These are phyloP conservation scores for Sturmia bella DNA, from an alignment of 2,888 invertebrate genomes.

Conservation along the genomic window DNA sequence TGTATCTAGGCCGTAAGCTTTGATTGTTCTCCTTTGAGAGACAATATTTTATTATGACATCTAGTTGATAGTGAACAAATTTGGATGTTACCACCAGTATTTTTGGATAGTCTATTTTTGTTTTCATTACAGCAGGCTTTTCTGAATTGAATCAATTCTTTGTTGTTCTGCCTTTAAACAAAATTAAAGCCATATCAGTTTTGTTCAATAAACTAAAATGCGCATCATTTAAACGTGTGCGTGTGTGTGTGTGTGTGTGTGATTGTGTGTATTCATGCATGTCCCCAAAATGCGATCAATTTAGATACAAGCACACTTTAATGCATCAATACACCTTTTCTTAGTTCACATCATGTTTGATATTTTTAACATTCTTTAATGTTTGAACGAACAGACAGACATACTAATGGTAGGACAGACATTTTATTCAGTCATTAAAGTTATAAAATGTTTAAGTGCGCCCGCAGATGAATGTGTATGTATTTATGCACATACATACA, in stretches of 20 bases:
- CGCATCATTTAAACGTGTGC: background rate
- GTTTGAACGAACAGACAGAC: slow-evolving; percentile 25
- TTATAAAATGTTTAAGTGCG: slow-evolving; percentile 30
- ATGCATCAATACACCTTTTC: slow-evolving; percentile 67
- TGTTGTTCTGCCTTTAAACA: background rate
- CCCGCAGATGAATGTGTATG: background rate
- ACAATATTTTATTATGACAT: too few relatives aligned
- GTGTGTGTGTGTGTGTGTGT: background rate
- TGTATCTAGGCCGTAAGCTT: too few relatives aligned
- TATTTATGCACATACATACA: too few relatives aligned
- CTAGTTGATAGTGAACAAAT: too few relatives aligned
- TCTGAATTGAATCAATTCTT: background rate
- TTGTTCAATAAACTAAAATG: slow-evolving; percentile 18
- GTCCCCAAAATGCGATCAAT: slow-evolving; percentile 71
- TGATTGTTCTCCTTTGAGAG: too few relatives aligned
- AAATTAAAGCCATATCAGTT: slow-evolving; percentile 63
- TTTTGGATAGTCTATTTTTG: too few relatives aligned
- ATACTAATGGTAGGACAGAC: slow-evolving; percentile 20
- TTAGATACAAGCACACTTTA: slow-evolving; percentile 68
- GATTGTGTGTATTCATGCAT: slow-evolving; percentile 56
- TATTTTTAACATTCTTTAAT: slow-evolving; percentile 7
- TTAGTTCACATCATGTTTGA: background rate
- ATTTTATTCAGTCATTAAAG: slow-evolving; percentile 48
- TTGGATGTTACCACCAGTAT: too few relatives aligned
- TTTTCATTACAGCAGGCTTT: background rate